Conservation (phyloP, 2,888 invertebrate genomes). For the Drosophila maculinotata region DNA sequence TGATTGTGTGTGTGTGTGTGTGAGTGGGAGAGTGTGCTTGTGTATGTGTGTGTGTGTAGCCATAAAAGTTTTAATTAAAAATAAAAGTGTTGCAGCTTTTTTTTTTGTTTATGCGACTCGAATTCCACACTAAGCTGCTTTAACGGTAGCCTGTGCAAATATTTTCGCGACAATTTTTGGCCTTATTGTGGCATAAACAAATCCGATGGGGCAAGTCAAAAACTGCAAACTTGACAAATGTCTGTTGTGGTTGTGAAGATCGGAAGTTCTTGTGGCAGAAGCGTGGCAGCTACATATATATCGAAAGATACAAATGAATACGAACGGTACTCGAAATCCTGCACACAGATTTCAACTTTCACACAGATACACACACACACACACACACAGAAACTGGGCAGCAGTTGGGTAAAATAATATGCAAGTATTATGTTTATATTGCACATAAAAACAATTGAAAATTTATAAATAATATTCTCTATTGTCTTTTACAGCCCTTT, state of each 20-base stretch:
- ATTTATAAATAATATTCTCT: slow-evolving; percentile 22
- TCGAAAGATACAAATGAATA: neutral
- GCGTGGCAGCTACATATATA: slow-evolving; percentile 24
- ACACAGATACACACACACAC: slow-evolving; percentile 15
- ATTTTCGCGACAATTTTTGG: slow-evolving; percentile 51
- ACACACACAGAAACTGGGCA: neutral
- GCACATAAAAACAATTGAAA: slow-evolving; percentile 32
- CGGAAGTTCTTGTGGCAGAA: slow-evolving; percentile 41
- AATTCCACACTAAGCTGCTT: slow-evolving; percentile 38
- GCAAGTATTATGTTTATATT: neutral
- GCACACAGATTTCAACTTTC: neutral
- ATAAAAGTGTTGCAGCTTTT: slow-evolving; percentile 52
- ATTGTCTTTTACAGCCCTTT: slow-evolving; percentile 53
- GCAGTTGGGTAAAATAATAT: slow-evolving; percentile 1
- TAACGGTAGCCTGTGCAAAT: slow-evolving; percentile 73
- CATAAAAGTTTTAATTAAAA: slow-evolving; percentile 73
- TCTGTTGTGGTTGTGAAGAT: slow-evolving; percentile 14
- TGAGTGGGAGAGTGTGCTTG: slow-evolving; percentile 14
- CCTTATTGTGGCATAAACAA: slow-evolving; percentile 54
- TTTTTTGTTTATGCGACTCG: slow-evolving; percentile 55
- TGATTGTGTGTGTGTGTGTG: slow-evolving; percentile 10
- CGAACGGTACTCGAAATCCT: slow-evolving; percentile 6
- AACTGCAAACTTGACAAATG: slow-evolving; percentile 42
- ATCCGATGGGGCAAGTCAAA: slow-evolving; percentile 16
- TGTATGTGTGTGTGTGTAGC: slow-evolving; percentile 6